Evolutionary conservation across 2,113 vertebrate species (phyloP).

Genomic region (Sphyrna mokarran): DNA sequence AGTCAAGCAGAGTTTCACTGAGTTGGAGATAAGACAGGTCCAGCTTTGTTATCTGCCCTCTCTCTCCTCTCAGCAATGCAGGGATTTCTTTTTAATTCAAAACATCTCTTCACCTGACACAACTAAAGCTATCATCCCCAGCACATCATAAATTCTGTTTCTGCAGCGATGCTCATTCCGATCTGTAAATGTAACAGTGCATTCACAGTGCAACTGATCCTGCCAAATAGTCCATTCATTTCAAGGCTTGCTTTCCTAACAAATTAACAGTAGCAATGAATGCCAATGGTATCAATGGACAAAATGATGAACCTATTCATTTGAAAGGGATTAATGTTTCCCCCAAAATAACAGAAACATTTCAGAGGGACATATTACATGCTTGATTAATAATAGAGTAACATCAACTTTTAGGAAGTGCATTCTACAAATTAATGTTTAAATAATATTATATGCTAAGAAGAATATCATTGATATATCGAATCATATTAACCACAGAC

Average conservation of each 20-base stretch:
- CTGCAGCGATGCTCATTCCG: constrained; percentile 4
- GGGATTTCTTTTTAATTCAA: constrained; percentile 9
- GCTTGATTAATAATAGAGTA: not conserved
- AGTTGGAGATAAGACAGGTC: constrained; percentile 34
- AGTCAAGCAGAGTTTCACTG: constrained; percentile 33
- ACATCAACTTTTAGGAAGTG: not conserved
- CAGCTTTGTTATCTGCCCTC: constrained; percentile 28
- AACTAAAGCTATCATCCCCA: constrained; percentile 31
- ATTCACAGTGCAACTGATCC: not conserved
- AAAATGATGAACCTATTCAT: not conserved
- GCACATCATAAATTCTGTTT: constrained; percentile 25
- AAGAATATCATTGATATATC: not conserved
- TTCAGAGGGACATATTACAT: not conserved
- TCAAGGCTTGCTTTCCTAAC: not conserved
- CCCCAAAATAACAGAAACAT: not conserved
- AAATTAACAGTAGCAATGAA: not conserved
- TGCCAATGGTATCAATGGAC: not conserved
- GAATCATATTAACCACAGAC: not conserved
- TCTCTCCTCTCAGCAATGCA: not conserved
- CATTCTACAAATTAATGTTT: not conserved
- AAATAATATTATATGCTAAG: not conserved
- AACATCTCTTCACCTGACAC: constrained; percentile 35
- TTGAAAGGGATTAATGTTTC: not conserved
- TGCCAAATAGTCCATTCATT: not conserved
- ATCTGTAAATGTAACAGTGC: constrained; percentile 3